phyloP scores from a whole-genome alignment of 2,113 vertebrate genomes.

The Menura novaehollandiae region DNA sequence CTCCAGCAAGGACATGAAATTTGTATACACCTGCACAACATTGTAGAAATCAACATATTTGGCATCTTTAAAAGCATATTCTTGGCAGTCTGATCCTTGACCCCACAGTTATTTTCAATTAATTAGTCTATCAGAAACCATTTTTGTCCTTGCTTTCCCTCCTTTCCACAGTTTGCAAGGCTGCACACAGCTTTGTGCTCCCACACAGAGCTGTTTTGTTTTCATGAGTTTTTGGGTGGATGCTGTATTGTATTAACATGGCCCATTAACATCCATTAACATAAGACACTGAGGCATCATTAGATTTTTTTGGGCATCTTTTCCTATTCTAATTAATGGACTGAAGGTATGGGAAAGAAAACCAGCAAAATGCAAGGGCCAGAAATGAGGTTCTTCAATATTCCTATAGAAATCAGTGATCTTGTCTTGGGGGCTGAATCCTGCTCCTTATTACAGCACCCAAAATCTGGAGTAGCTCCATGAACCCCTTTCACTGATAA shows the following conservation, averaged over 20 bases:
- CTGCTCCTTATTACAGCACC: neutral
- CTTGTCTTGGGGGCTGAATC: neutral
- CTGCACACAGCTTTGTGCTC: accelerated
- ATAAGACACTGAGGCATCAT: neutral
- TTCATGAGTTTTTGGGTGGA: neutral
- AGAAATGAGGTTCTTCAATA: accelerated
- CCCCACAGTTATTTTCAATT: neutral
- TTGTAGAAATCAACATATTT: neutral
- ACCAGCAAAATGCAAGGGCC: neutral
- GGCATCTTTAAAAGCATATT: neutral
- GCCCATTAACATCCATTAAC: neutral
- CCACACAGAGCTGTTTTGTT: neutral
- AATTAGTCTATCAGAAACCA: neutral
- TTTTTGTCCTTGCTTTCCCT: neutral
- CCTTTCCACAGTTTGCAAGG: neutral
- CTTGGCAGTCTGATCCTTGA: neutral
- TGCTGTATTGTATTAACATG: neutral
- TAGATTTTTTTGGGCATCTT: neutral
- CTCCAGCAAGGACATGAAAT: neutral
- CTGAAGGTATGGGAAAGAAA: neutral
- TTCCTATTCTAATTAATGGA: neutral
- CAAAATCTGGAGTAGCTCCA: neutral
- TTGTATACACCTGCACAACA: accelerated
- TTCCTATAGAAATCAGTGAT: neutral
- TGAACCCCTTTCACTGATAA: neutral